Conservation (phyloP, 1,140 invertebrate species). For the Campodea augens region DNA sequence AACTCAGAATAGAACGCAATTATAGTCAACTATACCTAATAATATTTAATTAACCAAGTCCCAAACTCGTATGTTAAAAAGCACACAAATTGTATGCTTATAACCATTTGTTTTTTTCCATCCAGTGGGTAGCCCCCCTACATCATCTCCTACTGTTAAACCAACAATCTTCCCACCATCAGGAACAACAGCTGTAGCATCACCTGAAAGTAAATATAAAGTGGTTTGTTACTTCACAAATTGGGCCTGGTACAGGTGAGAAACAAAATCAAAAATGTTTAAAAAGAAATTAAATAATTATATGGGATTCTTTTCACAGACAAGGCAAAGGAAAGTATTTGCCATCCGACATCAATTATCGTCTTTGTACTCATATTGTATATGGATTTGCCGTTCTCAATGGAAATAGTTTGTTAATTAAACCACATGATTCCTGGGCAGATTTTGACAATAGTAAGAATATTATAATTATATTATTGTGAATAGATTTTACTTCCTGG, state of each 20-base stretch:
- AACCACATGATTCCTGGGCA: slow-evolving; percentile 39
- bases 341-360: slow-evolving; percentile 40
- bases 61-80: no score
- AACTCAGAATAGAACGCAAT: no score
- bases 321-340: slow-evolving; percentile 39
- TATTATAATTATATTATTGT: slow-evolving; percentile 1
- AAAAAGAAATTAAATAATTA: no score
- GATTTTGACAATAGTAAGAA: slow-evolving; percentile 40
- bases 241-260: slow-evolving; percentile 41
- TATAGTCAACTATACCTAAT: no score
- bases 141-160: slow-evolving; percentile 1
- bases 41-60: no score
- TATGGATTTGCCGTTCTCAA: slow-evolving; percentile 51
- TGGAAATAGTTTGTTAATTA: slow-evolving; percentile 29
- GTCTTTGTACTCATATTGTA: slow-evolving; percentile 49
- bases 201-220: slow-evolving; percentile 27
- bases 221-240: slow-evolving; percentile 49
- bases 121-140: background rate
- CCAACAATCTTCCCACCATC: no score
- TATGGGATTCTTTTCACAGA: slow-evolving; percentile 25
- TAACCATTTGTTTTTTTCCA: no score
- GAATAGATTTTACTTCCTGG: no score
- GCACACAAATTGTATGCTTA: no score
- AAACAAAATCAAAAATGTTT: no score
- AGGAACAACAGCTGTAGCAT: slow-evolving; percentile 2